Base-by-base conservation (phyloP, 2,888 invertebrate species). In the Tetanocera ferruginea region DNA sequence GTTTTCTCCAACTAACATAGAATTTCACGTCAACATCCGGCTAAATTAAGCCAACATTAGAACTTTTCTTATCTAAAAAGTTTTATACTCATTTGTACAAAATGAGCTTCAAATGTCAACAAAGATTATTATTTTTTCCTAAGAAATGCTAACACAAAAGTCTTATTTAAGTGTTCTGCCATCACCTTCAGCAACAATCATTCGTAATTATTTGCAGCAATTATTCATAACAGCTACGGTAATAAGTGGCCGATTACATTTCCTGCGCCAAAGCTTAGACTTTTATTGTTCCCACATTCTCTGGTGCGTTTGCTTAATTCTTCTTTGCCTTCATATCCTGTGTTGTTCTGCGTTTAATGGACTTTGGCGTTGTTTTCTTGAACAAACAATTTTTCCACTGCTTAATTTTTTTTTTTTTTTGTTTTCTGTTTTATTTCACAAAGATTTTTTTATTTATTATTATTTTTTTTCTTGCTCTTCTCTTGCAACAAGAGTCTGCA, bases 161-260 rank as follows among this genome's bases (percentile, higher is more conserved):
- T 43, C 11, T 11, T 6, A 43, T 14, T 43, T 43, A 43, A 37
- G 14, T 11, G 43, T 43, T 14, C 11, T 43, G 43, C 11, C 43
- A 43, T 6, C 57, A 60, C 19, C 25, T 28, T 25, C 57, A 2
- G 43, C 43, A 43, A 43, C 14, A 43, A 60, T 60, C 57, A 23
- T 23, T 11, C 57, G 37, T 19, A 67, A 67, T 67, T 43, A 37
- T 19, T 67, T 19, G 67, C 67, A 67, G 34, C 31, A 67, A 67
- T 67, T 34, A 67, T 67, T 43, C 67, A 67, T 67, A n/a, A 37
- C 34, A 37, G 67, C 67, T 37, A 34, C 43, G n/a, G 31, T 34
- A 43, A 19, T 67, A 67, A 67, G 37, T 43, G 43, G 43, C 34
- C 67, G 67, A 67, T 67, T 37, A 37, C 43, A 67, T 67, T 67